Base-by-base conservation (phyloP, 30 jellyfish, hydroid and myxozoan species). In the Pseudorhiza aurosa region DNA sequence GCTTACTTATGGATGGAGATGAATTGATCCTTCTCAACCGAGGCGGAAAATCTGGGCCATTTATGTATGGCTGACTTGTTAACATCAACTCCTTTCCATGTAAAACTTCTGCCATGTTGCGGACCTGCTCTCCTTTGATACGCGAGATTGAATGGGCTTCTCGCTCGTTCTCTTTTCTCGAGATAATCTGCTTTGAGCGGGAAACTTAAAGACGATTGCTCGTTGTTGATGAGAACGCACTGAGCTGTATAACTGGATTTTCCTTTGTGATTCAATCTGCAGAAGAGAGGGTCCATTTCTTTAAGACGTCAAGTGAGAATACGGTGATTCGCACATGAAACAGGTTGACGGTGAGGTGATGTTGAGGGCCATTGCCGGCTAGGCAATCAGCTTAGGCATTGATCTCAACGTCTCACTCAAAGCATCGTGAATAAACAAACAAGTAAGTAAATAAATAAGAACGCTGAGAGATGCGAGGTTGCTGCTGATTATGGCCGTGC, bases 1-100 rank as follows among this genome's bases (percentile, higher is more conserved):
- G n/a, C 89, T 77, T 53, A 77, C 89, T 62, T 26, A 77, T 35
- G 22, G 44, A 37, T 7, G 89, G 89, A 1, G 89, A 77, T 14
- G 89, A 60, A 26, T 53, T 45, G 7, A 45, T 76, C 64, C 82
- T 40, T 18, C 77, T 17, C 22, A 57, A 11, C 9, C 50, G 44
- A 7, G 87, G 87, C 39, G 56, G 37, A 25, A 36, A 19, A 8
- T 4, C 51, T 0, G 50, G 69, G 9, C 35, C 77, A 32, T 28
- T 63, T 31, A 6, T 42, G 68, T 68, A 68, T 6, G 22, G 24
- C 24, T 68, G 49, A 37, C 33, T 47, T 17, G 77, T 2, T 2
- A 33, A 15, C 0, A 64, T 35, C 58, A 33, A 1, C 4, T 64
- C 77, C 50, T 64, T 64, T 11, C 17, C 56, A 9, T 53, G 27